These are phyloP conservation scores for Lacanobia oleracea DNA, from an alignment of 2,888 invertebrate genomes.

Conservation along the genomic window DNA sequence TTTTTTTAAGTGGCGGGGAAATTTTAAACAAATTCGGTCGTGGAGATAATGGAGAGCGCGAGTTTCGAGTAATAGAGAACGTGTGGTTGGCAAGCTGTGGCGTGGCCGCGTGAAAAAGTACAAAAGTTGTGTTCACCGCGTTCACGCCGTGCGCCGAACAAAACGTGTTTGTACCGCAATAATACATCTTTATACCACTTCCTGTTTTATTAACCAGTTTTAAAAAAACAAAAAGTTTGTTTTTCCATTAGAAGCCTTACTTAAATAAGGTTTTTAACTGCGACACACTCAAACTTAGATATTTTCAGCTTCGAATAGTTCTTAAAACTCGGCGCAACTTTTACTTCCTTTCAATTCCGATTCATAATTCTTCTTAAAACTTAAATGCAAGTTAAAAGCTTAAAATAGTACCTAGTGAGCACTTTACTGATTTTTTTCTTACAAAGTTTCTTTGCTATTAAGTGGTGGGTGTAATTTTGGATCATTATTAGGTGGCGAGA, in stretches of 20 bases:
- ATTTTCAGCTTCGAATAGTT: slow-evolving; percentile 65
- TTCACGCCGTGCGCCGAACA: slow-evolving; percentile 74
- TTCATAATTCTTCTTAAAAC: slow-evolving; percentile 84
- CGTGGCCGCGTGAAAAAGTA: slow-evolving; percentile 85
- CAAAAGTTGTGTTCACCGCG: slow-evolving; percentile 82
- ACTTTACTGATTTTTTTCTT: slow-evolving; percentile 76
- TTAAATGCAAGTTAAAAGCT: slow-evolving; percentile 85
- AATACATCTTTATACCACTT: slow-evolving; percentile 30
- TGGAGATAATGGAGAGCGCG: slow-evolving; percentile 87
- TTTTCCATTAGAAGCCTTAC: slow-evolving; percentile 23
- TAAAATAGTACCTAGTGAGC: slow-evolving; percentile 79
- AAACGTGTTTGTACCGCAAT: slow-evolving; percentile 68
- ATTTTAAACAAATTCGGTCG: slow-evolving; percentile 87
- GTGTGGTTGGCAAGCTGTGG: slow-evolving; percentile 86
- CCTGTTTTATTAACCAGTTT: slow-evolving; percentile 23
- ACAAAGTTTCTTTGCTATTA: slow-evolving; percentile 70
- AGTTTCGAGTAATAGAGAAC: slow-evolving; percentile 87
- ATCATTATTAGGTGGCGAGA: slow-evolving; percentile 15
- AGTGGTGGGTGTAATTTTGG: slow-evolving; percentile 61
- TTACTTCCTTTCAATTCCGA: slow-evolving; percentile 80
- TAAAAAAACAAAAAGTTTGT: neutral
- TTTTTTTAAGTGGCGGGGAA: slow-evolving; percentile 79
- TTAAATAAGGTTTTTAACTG: slow-evolving; percentile 44
- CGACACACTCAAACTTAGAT: slow-evolving; percentile 60
- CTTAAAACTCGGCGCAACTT: slow-evolving; percentile 76